Evolutionary conservation across 2,797 vertebrate species (phyloP).

Genomic region (Phrynocephalus forsythii): DNA sequence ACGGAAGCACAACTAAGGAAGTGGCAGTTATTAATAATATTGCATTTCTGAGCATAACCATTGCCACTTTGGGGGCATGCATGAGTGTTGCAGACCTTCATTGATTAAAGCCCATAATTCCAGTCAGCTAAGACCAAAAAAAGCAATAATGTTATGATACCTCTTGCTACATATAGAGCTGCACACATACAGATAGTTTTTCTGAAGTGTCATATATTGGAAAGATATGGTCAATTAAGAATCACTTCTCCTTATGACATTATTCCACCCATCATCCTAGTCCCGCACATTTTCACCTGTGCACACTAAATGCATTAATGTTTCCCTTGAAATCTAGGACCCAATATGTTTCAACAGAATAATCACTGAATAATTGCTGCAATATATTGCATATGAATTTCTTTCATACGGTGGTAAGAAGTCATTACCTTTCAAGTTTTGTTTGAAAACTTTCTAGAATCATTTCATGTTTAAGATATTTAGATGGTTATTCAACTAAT

Average conservation of each 20-base stretch:
- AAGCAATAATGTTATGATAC: background rate
- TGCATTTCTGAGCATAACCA: slow-evolving; percentile 1
- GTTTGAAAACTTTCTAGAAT: slow-evolving; percentile 15
- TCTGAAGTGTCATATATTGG: slow-evolving; percentile 11
- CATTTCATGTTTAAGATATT: slow-evolving; percentile 7
- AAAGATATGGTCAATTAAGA: background rate
- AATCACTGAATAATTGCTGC: slow-evolving; percentile 28
- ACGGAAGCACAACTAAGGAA: slow-evolving; percentile 4
- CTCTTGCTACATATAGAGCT: background rate
- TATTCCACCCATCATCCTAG: background rate
- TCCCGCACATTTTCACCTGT: background rate
- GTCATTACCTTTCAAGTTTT: background rate
- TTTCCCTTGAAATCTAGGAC: slow-evolving; percentile 38
- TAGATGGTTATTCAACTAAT: slow-evolving; percentile 17
- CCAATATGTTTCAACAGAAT: background rate
- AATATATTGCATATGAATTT: slow-evolving; percentile 34
- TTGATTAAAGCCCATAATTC: slow-evolving; percentile 31
- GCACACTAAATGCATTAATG: background rate
- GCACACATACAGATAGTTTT: background rate
- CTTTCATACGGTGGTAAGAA: slow-evolving; percentile 26
- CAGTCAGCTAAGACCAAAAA: background rate
- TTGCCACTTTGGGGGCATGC: slow-evolving; percentile 18
- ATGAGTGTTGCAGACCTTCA: slow-evolving; percentile 52
- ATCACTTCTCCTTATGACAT: slow-evolving; percentile 1
- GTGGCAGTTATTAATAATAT: background rate